phyloP scores from a whole-genome alignment of 1,140 invertebrate species.

The Matsumurasca onukii region DNA sequence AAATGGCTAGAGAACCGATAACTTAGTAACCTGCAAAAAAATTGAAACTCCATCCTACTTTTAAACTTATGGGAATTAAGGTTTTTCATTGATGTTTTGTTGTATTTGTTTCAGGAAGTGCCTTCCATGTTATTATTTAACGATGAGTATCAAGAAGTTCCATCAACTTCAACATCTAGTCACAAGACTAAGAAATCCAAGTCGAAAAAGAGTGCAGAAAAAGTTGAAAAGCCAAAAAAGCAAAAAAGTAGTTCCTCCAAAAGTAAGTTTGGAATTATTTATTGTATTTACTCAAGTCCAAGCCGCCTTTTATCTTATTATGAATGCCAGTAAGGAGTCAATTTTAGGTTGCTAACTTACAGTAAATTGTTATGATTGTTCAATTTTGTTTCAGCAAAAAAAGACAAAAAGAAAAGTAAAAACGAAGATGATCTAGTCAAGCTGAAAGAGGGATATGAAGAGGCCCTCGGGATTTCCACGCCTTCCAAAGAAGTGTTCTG shows the following conservation, averaged over 20 bases:
- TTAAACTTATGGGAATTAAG: no score
- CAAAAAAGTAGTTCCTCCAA: conserved; percentile 41
- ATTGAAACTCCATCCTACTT: no score
- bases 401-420: conserved; percentile 48
- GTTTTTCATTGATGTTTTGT: no score
- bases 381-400: conserved; percentile 46
- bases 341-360: conserved; percentile 17
- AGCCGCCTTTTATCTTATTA: neutral
- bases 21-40: no score
- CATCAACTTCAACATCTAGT: conserved; percentile 24
- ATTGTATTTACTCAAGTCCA: neutral
- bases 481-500: conserved; percentile 76
- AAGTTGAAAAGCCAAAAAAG: conserved; percentile 51
- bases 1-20: no score
- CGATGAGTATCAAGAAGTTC: conserved; percentile 32
- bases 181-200: conserved; percentile 36
- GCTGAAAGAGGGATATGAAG: conserved; percentile 46
- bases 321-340: neutral
- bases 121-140: conserved; percentile 24
- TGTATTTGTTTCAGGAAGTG: conserved; percentile 21
- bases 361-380: neutral
- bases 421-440: conserved; percentile 48
- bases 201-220: conserved; percentile 51
- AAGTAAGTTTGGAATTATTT: conserved; percentile 25
- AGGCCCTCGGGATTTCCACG: conserved; percentile 80